These are phyloP conservation scores for Gymnothorax reevesii DNA, from an alignment of 2,797 vertebrate species.

Conservation along the genomic window DNA sequence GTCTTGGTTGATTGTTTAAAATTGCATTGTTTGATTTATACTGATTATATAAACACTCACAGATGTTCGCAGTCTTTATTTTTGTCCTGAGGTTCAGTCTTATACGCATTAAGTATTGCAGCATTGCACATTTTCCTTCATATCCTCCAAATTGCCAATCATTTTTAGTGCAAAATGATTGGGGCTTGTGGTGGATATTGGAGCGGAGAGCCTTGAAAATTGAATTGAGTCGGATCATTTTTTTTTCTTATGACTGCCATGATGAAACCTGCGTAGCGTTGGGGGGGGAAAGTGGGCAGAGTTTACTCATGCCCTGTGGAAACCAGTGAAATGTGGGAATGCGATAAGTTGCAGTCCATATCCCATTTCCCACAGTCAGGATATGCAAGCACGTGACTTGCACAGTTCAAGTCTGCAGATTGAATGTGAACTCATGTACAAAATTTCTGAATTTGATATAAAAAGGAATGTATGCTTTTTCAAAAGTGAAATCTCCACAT, in stretches of 20 bases:
- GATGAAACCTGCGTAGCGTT: not conserved
- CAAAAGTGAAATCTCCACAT: not conserved
- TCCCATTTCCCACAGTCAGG: not conserved
- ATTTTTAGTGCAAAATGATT: slow-evolving; percentile 2
- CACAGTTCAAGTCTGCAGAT: not conserved
- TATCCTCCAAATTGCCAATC: not conserved
- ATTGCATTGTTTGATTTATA: not conserved
- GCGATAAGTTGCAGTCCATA: not conserved
- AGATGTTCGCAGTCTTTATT: not conserved
- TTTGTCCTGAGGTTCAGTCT: not conserved
- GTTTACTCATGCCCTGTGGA: not conserved
- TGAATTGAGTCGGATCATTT: not conserved
- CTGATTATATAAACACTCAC: not conserved
- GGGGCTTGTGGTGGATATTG: not conserved
- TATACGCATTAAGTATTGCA: not conserved
- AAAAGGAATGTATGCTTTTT: not conserved
- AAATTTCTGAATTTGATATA: not conserved
- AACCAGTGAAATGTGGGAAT: slow-evolving; percentile 11
- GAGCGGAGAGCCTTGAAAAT: not conserved
- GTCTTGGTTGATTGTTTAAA: not conserved
- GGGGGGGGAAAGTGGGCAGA: not conserved
- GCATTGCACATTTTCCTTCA: not conserved
- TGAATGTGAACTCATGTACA: not conserved
- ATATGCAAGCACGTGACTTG: not conserved
- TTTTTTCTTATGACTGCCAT: not conserved